Conservation (phyloP, 2,797 vertebrate genomes). For the Cyclura pinguis region DNA sequence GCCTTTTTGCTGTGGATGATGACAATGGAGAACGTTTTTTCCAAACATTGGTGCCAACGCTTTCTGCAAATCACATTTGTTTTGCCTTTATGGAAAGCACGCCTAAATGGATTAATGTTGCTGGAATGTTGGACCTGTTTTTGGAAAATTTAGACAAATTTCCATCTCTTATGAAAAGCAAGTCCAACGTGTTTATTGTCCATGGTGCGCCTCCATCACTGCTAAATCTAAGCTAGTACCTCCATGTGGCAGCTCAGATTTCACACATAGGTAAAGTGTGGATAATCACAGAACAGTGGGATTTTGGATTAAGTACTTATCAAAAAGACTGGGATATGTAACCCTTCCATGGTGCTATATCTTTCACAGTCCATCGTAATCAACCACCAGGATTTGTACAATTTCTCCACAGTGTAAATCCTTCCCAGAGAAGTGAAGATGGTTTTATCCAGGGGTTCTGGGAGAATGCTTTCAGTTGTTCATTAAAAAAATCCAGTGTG, state of each 20-base stretch:
- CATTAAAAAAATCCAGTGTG: neutral
- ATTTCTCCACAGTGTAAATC: neutral
- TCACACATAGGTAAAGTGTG: slow-evolving; percentile 19
- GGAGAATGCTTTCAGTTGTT: slow-evolving; percentile 3
- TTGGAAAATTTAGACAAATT: slow-evolving; percentile 3
- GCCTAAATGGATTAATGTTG: neutral
- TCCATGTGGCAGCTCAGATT: neutral
- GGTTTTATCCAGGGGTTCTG: slow-evolving; percentile 3
- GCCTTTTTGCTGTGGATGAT: slow-evolving; percentile 20
- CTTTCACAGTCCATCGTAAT: neutral
- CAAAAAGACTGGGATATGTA: slow-evolving; percentile 23
- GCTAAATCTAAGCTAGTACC: slow-evolving; percentile 13
- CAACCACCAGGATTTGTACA: neutral
- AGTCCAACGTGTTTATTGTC: slow-evolving; percentile 31
- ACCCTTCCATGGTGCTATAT: neutral
- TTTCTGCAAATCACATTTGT: slow-evolving; percentile 8
- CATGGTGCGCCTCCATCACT: slow-evolving; percentile 15
- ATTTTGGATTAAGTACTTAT: neutral
- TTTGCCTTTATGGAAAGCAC: slow-evolving; percentile 14
- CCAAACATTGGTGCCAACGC: neutral
- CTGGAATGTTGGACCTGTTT: slow-evolving; percentile 5
- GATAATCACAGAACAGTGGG: slow-evolving; percentile 19
- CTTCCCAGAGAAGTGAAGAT: neutral
- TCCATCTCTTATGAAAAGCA: slow-evolving; percentile 7
- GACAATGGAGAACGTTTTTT: slow-evolving; percentile 25